Evolutionary conservation across 2,797 vertebrate species (phyloP).

Genomic region (Sebastes matsubarae): DNA sequence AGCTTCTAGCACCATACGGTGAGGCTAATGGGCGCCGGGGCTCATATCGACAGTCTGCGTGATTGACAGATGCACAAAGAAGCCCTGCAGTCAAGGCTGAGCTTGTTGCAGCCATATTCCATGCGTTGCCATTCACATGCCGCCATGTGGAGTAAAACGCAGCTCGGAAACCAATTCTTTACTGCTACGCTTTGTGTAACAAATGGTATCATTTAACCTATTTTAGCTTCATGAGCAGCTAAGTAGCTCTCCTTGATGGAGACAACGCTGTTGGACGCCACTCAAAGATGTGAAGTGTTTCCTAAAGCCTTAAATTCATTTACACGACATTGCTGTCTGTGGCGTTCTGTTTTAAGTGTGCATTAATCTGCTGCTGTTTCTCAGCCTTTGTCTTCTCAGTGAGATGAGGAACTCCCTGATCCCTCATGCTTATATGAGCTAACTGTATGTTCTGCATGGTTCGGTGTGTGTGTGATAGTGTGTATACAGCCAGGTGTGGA

Average conservation of each 20-base stretch:
- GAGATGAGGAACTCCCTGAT: conserved; percentile 16
- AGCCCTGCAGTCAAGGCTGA: conserved; percentile 49
- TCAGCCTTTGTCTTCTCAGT: not conserved
- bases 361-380: not conserved
- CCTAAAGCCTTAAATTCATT: conserved; percentile 21
- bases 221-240: conserved; percentile 42
- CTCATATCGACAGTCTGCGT: conserved; percentile 53
- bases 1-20: conserved; percentile 39
- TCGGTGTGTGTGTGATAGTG: not conserved
- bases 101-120: conserved; percentile 36
- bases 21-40: conserved; percentile 51
- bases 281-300: conserved; percentile 23
- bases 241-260: conserved; percentile 7
- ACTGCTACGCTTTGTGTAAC: conserved; percentile 18
- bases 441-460: conserved; percentile 6
- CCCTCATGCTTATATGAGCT: not conserved
- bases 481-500: not conserved
- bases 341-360: not conserved
- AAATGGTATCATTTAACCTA: conserved; percentile 40
- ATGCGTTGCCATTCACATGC: conserved; percentile 25
- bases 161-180: conserved; percentile 21
- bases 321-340: not conserved
- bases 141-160: conserved; percentile 15
- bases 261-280: not conserved
- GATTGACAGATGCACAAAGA: conserved; percentile 63